These are phyloP conservation scores for Macrosiphum euphorbiae DNA, from an alignment of 2,888 invertebrate species.

Conservation along the genomic window DNA sequence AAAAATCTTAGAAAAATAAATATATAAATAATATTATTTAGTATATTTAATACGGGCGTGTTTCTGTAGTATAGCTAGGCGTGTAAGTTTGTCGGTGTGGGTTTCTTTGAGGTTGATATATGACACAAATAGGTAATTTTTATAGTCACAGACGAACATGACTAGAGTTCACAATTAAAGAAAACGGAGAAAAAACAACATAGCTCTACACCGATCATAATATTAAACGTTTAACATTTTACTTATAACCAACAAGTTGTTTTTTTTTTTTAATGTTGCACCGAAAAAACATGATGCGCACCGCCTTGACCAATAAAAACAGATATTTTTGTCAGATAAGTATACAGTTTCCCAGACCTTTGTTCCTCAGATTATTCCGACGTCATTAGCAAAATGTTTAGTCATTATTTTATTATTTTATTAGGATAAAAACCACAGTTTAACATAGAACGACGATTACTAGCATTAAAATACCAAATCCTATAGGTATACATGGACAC, in stretches of 20 bases:
- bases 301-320: constrained; percentile 60
- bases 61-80: neutral
- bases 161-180: constrained; percentile 58
- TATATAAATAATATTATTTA: neutral
- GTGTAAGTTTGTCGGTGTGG: constrained; percentile 55
- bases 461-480: constrained; percentile 36
- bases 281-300: constrained; percentile 58
- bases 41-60: neutral
- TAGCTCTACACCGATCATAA: constrained; percentile 46
- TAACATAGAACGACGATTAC: constrained; percentile 34
- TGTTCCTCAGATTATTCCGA: constrained; percentile 42
- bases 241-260: constrained; percentile 58
- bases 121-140: constrained; percentile 62
- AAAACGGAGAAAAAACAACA: constrained; percentile 30
- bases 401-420: constrained; percentile 63
- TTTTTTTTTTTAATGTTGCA: constrained; percentile 47
- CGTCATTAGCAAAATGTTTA: constrained; percentile 63
- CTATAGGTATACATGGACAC: neutral
- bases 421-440: constrained; percentile 51
- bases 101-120: constrained; percentile 62
- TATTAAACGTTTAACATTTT: constrained; percentile 61
- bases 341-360: constrained; percentile 56
- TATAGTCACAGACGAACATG: constrained; percentile 62
- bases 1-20: neutral
- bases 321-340: constrained; percentile 60